Percentiles rank a stretch among this genome's conserved stretches.
Conservation (phyloP, 2,797 vertebrate species). For the Trachops cirrhosus region DNA sequence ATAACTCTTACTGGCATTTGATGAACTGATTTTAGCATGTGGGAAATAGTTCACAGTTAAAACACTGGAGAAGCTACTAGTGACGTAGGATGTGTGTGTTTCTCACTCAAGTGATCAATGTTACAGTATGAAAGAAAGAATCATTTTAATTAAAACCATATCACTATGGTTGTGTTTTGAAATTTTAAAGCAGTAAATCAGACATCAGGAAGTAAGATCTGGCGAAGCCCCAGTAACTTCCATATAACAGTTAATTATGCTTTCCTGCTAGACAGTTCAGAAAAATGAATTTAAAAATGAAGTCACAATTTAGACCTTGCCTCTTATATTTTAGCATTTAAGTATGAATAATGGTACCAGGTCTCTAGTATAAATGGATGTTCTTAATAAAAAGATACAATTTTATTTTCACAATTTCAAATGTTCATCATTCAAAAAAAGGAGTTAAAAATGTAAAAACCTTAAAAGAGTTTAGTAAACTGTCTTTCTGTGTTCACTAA, state of each 20-base stretch:
- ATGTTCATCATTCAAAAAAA: background rate
- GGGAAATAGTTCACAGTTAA: background rate
- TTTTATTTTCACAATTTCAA: background rate
- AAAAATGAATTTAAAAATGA: background rate
- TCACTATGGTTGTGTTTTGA: background rate
- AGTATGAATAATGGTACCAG: background rate
- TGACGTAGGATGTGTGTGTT: background rate
- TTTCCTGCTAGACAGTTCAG: background rate
- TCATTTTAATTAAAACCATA: background rate
- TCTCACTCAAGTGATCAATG: background rate
- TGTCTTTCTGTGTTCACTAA: background rate
- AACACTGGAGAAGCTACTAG: background rate
- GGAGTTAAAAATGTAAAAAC: background rate
- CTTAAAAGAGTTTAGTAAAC: background rate
- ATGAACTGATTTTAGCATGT: background rate
- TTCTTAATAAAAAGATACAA: background rate
- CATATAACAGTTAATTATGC: background rate
- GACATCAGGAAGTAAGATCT: background rate
- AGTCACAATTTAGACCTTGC: background rate
- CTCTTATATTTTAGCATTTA: background rate
- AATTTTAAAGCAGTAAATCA: conserved; percentile 38
- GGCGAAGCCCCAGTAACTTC: background rate
- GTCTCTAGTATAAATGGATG: background rate
- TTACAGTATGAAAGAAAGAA: background rate
- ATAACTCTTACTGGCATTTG: background rate